phyloP scores from a whole-genome alignment of 1,140 invertebrate genomes.

The Limonius californicus region DNA sequence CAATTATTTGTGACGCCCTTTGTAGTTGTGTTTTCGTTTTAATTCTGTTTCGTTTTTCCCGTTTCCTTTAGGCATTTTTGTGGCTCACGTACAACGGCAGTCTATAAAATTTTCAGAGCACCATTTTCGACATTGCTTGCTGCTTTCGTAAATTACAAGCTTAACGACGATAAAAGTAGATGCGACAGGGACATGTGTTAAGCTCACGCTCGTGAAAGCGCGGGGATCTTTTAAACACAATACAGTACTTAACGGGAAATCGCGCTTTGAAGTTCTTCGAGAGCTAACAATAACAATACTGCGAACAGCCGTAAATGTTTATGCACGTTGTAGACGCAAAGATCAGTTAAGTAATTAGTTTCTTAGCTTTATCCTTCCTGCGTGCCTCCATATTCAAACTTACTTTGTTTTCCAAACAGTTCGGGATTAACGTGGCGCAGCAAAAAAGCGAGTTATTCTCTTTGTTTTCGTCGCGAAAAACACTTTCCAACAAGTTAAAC shows the following conservation, averaged over 20 bases:
- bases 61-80: too few relatives aligned
- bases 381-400: too few relatives aligned
- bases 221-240: background rate
- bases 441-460: too few relatives aligned
- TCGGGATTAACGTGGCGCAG: too few relatives aligned
- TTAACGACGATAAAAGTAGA: background rate
- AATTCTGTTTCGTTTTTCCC: background rate
- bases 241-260: background rate
- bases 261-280: background rate
- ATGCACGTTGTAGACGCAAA: background rate
- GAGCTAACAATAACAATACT: constrained; percentile 1
- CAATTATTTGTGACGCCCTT: too few relatives aligned
- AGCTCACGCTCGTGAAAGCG: background rate
- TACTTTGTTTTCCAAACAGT: too few relatives aligned
- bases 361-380: background rate
- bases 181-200: background rate
- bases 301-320: background rate
- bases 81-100: background rate
- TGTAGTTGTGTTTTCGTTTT: too few relatives aligned
- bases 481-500: too few relatives aligned
- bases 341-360: background rate
- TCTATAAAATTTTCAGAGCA: background rate
- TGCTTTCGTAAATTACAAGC: background rate
- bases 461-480: too few relatives aligned
- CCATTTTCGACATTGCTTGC: constrained; percentile 1